Percentiles rank a stretch among this genome's conserved stretches.
Conservation (phyloP, 2,797 vertebrate genomes). For the Microchirus variegatus region DNA sequence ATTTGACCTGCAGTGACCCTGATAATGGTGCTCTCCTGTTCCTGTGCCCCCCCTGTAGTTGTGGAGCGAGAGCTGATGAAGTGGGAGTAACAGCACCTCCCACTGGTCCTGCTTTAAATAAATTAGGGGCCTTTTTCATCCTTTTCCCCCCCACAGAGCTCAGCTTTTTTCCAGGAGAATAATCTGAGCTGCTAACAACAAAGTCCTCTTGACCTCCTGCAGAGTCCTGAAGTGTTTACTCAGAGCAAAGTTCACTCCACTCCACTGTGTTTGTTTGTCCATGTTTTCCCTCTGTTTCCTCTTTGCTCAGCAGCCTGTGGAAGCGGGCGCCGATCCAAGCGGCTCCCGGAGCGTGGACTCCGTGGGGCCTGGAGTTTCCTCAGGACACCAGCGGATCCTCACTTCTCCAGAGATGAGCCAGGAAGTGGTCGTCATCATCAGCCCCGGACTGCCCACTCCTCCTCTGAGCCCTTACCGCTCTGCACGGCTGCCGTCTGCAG, state of each 20-base stretch:
- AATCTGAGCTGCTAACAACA: constrained; percentile 48
- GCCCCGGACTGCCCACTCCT: constrained; percentile 72
- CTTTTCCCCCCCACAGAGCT: constrained; percentile 38
- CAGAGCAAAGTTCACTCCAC: constrained; percentile 46
- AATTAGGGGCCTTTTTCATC: constrained; percentile 70
- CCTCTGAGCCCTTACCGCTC: constrained; percentile 74
- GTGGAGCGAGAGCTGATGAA: constrained; percentile 71
- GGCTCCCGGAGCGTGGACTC: constrained; percentile 72
- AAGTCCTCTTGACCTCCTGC: constrained; percentile 67
- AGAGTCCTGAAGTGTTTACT: constrained; percentile 56
- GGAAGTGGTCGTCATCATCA: constrained; percentile 81
- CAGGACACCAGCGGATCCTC: constrained; percentile 58
- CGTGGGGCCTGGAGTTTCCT: constrained; percentile 43
- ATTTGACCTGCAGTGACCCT: too few species aligned
- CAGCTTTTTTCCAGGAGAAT: constrained; percentile 61
- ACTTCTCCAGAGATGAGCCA: constrained; percentile 71
- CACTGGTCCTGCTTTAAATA: constrained; percentile 74
- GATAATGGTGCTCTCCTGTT: constrained; percentile 76
- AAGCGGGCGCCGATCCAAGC: constrained; percentile 64
- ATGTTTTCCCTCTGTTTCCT: constrained; percentile 62
- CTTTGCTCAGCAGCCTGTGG: constrained; percentile 58
- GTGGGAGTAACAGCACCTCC: constrained; percentile 71
- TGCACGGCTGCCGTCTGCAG: constrained; percentile 41
- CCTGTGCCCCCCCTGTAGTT: constrained; percentile 62
- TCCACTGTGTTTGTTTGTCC: constrained; percentile 45